Evolutionary conservation across 1,140 invertebrate genomes (phyloP).

Genomic region (Phymorhynchus buccinoides): DNA sequence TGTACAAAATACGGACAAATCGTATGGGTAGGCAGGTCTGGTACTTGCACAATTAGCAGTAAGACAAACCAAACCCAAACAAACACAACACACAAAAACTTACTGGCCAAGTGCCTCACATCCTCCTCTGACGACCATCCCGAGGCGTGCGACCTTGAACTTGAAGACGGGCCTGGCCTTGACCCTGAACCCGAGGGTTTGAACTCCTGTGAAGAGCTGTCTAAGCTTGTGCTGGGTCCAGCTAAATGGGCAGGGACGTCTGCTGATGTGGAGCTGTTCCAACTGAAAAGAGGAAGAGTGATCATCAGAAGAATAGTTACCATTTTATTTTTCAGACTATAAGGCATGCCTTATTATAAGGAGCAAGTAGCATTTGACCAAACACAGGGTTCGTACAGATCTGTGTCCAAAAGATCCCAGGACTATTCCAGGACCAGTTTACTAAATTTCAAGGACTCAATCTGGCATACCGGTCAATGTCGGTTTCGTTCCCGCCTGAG

Average conservation of each 20-base stretch:
- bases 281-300: background rate
- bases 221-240: background rate
- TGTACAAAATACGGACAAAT: too few species aligned
- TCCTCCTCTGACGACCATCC: constrained; percentile 13
- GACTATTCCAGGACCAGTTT: background rate
- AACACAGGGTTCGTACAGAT: background rate
- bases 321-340: too few species aligned
- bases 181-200: background rate
- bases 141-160: background rate
- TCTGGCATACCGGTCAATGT: too few species aligned
- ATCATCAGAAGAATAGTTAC: too few species aligned
- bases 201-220: background rate
- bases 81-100: background rate
- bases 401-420: background rate
- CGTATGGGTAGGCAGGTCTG: too few species aligned
- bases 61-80: too few species aligned
- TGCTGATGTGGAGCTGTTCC: background rate
- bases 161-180: background rate
- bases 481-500: too few species aligned
- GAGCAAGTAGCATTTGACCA: background rate
- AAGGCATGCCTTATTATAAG: too few species aligned
- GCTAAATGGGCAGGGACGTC: background rate
- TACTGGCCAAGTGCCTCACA: background rate
- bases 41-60: too few species aligned
- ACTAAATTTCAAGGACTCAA: too few species aligned